These are phyloP conservation scores for Belgica antarctica DNA, from an alignment of 2,888 invertebrate genomes.

Conservation along the genomic window DNA sequence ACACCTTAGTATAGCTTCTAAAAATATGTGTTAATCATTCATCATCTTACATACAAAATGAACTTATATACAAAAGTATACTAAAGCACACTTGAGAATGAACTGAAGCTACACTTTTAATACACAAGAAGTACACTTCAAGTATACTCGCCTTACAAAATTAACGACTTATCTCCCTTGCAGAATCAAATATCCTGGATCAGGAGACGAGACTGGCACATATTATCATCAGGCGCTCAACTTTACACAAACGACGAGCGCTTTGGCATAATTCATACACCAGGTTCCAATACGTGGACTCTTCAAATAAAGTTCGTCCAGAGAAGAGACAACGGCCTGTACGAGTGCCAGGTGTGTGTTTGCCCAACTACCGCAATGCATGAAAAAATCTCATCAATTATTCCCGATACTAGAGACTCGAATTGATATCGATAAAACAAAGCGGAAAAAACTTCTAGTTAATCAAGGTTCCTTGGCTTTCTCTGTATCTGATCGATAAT, in stretches of 20 bases:
- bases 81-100: too few relatives aligned
- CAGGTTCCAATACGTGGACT: constrained; percentile 82
- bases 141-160: too few relatives aligned
- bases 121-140: too few relatives aligned
- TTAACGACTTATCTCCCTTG: background rate
- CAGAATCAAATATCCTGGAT: constrained; percentile 78
- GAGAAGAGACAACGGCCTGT: constrained; percentile 79
- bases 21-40: too few relatives aligned
- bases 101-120: too few relatives aligned
- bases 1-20: too few relatives aligned
- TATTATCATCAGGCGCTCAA: constrained; percentile 76
- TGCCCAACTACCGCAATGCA: background rate
- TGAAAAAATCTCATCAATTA: too few relatives aligned
- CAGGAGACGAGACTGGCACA: constrained; percentile 79
- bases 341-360: constrained; percentile 73
- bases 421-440: background rate
- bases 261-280: constrained; percentile 69
- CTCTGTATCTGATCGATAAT: constrained; percentile 9
- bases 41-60: too few relatives aligned
- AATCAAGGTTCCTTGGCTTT: background rate
- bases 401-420: too few relatives aligned
- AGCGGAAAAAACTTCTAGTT: background rate
- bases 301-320: constrained; percentile 84
- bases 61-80: too few relatives aligned
- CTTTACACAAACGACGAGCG: constrained; percentile 81